Evolutionary conservation across 2,797 vertebrate species (phyloP), one percentile per base, ranked within the genome.

Genomic region (Rhinoraja longicauda): DNA sequence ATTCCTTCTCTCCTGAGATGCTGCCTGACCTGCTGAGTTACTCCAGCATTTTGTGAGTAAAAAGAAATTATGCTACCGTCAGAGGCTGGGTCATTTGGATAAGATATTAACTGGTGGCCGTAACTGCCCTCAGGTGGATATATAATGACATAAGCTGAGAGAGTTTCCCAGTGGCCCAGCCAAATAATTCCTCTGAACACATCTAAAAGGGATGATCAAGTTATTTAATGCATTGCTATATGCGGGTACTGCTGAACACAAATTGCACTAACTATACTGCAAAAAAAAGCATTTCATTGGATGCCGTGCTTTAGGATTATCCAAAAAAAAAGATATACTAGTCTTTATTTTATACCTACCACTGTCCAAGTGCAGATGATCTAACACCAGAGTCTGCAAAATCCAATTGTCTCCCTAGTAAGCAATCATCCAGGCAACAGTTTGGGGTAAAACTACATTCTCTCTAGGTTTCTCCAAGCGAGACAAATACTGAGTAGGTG

Each of bases 281-380:
- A 84, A 62, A 59, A 62, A 59, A 53, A 84, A 77, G n/a, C 12
- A 77, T 32, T 36, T 84, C 21, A 32, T 86, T 86, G 1, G 5
- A 4, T 86, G 82, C n/a, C 62, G 13, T n/a, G 6, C 15, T 64
- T 57, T 36, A 32, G 15, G n/a, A 10, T 67, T 21, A 32, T 36
- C 59, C n/a, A n/a, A 64, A 67, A 36, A 32, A 17, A 13, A 15
- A 29, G 21, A 59, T 36, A 67, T 32, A 8, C 29, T 88, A 67
- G 10, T 19, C 13, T 67, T 67, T 67, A 17, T 64, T 67, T 67
- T 21, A 88, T 32, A 88, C 62, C 62, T 32, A 36, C 59, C 84
- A 67, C 84, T 45, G 39, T 67, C 84, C 84, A 67, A 88, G 15
- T 67, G 84, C 59, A 67, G 62, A 88, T 88, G n/a, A 88, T 36